Base-by-base conservation (phyloP, 2,888 invertebrate species). In the Megamerina dolium region DNA sequence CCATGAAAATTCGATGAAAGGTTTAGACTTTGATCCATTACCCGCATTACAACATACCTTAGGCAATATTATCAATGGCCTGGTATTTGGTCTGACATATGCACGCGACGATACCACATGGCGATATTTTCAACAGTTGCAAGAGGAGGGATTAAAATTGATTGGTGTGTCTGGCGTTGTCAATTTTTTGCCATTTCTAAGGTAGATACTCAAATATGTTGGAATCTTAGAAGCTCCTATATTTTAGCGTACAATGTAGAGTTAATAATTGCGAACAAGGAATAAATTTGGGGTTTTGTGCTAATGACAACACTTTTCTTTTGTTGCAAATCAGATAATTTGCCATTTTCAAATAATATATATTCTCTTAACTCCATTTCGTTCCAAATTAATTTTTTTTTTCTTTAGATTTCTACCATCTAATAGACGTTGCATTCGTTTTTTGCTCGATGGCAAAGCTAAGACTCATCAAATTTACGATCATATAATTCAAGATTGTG, bases 111-210 rank as follows among this genome's bases (percentile, higher is more conserved):
- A 90, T 61, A 74, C 77, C 58, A 80, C 80, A 5, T 92, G 91
- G 88, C 73, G 73, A 43, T 86, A 86, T 79, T 72, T 90, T 43
- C 80, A 85, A 57, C 73, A 81, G 54, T 73, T 87, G 38, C 87
- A 90, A 66, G 88, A 89, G 62, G 86, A 88, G 65, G 90, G 91
- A 1, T 81, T 85, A 37, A 84, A 87, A 61, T 78, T 83, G 57
- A 84, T 92, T 62, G 88, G 89, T 0, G 79, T 92, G 3, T 83
- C 89, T 1, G 89, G 86, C 3, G 79, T 84, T 10, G 76, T 90
- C 3, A 92, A 92, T 68, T 92, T 91, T 69, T 73, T 92, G 50
- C 89, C 92, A 12, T 81, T 85, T 61, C 69, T 90, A 32, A 80
- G 87, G 82, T 86, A 61, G 44, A 49, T n/a, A n/a, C n/a, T n/a